Evolutionary conservation across 2,797 vertebrate genomes (phyloP), one percentile per base, ranked within the genome.

Genomic region (Epinephelus malabaricus): DNA sequence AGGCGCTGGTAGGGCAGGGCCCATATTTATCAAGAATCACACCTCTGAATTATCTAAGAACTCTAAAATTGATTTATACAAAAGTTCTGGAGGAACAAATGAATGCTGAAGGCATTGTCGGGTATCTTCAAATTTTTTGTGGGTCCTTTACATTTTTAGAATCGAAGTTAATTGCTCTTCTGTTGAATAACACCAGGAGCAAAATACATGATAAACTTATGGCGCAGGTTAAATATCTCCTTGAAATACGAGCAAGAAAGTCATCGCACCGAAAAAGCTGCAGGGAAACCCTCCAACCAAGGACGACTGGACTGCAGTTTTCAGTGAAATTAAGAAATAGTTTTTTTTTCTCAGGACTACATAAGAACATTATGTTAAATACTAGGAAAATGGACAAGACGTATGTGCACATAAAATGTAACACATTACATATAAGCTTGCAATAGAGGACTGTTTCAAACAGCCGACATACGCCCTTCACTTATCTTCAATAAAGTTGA

Each of bases 291-390:
- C 17, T 67, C 49, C 30, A 63, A 40, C 30, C 71, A 14, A 30
- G 43, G 27, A 62, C 7, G 3, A 56, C 11, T 60, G 6, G 17
- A 60, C 62, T 40, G 38, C 55, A 67, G 12, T 55, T 38, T 12
- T 27, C 17, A 53, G 5, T 30, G 9, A 67, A 51, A 34, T n/a
- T n/a, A 10, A 59, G 54, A 47, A 18, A 62, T 30, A 15, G 18
- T 23, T 54, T 17, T 30, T 30, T 65, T 27, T 25, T 47, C 59
- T 46, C n/a, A 69, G 19, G 19, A 43, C 17, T 58, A 38, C 5
- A 58, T n/a, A 15, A 56, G n/a, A 45, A 66, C 27, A 58, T 59
- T 3, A 8, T 64, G 51, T 76, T 23, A 51, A 67, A 75, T 51
- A 4, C 43, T 55, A 13, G 19, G 14, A 34, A 21, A 64, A 9